Conservation (phyloP, 1,140 invertebrate genomes). For the Habropoda laboriosa region DNA sequence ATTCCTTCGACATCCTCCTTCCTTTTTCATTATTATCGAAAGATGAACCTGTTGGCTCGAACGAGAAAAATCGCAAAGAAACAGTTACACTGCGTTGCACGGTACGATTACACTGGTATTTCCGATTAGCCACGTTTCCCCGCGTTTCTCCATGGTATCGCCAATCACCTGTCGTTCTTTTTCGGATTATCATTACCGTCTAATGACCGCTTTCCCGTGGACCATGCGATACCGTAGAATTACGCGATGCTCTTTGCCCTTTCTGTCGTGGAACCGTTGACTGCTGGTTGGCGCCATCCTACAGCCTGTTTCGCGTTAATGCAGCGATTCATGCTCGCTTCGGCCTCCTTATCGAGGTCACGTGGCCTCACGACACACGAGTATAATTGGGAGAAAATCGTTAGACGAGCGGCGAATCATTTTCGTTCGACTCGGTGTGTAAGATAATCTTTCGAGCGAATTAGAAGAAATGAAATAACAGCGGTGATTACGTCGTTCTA, state of each 20-base stretch:
- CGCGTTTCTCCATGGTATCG: background rate
- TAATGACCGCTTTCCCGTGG: constrained; percentile 25
- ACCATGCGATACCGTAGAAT: constrained; percentile 25
- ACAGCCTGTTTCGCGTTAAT: constrained; percentile 14
- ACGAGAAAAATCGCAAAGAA: background rate
- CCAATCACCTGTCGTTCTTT: background rate
- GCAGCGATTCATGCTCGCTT: constrained; percentile 26
- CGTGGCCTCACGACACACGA: constrained; percentile 27
- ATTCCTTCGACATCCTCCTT: too few species aligned
- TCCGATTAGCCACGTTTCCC: constrained; percentile 19
- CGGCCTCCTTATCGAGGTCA: constrained; percentile 9
- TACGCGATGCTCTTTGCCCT: constrained; percentile 29
- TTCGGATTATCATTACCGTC: constrained; percentile 26
- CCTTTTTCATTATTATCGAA: too few species aligned
- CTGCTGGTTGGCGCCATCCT: constrained; percentile 6
- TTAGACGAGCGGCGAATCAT: constrained; percentile 45
- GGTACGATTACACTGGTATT: constrained; percentile 32
- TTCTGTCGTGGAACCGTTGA: background rate
- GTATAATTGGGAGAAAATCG: constrained; percentile 71
- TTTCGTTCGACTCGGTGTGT: too few species aligned
- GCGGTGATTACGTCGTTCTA: too few species aligned
- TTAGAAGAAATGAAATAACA: too few species aligned
- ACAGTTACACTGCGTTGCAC: constrained; percentile 11
- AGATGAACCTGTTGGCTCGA: too few species aligned
- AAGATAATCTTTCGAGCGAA: too few species aligned